Base-by-base conservation (phyloP, 1,140 invertebrate species). In the Ctenoplectra terminalis region DNA sequence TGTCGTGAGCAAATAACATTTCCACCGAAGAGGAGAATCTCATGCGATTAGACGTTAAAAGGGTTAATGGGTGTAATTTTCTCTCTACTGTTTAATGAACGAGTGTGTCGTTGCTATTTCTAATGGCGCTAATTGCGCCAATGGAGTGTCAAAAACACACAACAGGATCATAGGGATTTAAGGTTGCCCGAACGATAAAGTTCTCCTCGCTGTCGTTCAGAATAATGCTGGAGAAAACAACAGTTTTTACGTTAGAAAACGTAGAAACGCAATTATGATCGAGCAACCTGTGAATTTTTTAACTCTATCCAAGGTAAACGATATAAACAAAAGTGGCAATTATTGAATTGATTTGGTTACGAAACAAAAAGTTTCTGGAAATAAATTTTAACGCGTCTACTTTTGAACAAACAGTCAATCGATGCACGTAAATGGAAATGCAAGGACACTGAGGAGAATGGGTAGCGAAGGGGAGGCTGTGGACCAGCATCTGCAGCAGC, bases 401-500 rank as follows among this genome's bases (percentile, higher is more conserved):
- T 26, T 37, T 63, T 17, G 34, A 56, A 34, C 74, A 34, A 67
- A 54, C 74, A 26, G 54, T 54, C 74, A 9, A 29, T 58, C 17
- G 67, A 70, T 4, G 48, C 29, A 52, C 1, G 58, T 23, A 60
- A 31, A 46, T 20, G 69, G 54, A 52, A 61, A 50, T 11, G 43
- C 15, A 60, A 34, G 50, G 37, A n/a, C 4, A 78, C 29, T 48
- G 60, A 56, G 40, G 37, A 63, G 66, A 50, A 15, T 2, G 54
- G 29, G 13, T n/a, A 15, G 29, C 6, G 17, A 67, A 37, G n/a
- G 52, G 34, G 40, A 70, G 61, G 23, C 54, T 34, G 69, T 20
- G 46, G 56, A 71, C 11, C 56, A 80, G 87, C 91, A 91, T 92
- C 91, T 91, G 89, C 87, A 79, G 83, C 66, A 40, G 77, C 85